Percentiles rank a stretch among this genome's conserved stretches.
phyloP scores from a whole-genome alignment of 1,140 invertebrate genomes.

The Drosophila athabasca region DNA sequence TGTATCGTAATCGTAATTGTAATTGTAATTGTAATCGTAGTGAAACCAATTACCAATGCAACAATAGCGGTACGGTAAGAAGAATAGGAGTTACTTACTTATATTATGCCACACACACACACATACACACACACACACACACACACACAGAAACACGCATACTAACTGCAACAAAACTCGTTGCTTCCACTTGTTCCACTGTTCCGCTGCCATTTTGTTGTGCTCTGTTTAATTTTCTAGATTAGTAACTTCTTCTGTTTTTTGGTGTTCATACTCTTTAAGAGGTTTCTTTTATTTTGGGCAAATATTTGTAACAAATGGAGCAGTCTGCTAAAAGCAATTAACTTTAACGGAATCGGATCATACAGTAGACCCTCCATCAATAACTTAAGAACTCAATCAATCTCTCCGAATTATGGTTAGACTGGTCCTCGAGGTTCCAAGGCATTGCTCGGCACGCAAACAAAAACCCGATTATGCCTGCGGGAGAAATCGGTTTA shows the following conservation, averaged over 20 bases:
- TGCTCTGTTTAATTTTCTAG: conserved; percentile 81
- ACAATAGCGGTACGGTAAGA: conserved; percentile 13
- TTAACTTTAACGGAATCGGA: no score
- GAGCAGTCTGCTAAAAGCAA: conserved; percentile 1
- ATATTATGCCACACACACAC: conserved; percentile 47
- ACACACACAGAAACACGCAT: conserved; percentile 10
- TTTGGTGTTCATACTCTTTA: not conserved
- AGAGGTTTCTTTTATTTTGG: no score
- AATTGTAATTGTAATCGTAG: conserved; percentile 12
- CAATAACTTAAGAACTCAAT: no score
- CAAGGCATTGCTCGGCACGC: no score
- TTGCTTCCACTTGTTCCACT: conserved; percentile 16
- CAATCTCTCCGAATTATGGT: no score
- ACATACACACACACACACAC: no score
- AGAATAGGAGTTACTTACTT: conserved; percentile 8
- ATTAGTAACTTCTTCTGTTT: conserved; percentile 40
- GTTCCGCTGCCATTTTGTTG: conserved; percentile 63
- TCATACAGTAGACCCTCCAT: no score
- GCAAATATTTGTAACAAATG: not conserved
- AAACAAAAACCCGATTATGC: no score
- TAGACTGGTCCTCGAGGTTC: no score
- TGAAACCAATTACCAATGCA: conserved; percentile 30
- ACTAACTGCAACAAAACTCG: conserved; percentile 11
- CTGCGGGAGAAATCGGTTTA: no score
- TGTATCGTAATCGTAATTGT: conserved; percentile 15